Evolutionary conservation across 2,113 vertebrate genomes (phyloP).

Genomic region (Psittacula cyanocephala): DNA sequence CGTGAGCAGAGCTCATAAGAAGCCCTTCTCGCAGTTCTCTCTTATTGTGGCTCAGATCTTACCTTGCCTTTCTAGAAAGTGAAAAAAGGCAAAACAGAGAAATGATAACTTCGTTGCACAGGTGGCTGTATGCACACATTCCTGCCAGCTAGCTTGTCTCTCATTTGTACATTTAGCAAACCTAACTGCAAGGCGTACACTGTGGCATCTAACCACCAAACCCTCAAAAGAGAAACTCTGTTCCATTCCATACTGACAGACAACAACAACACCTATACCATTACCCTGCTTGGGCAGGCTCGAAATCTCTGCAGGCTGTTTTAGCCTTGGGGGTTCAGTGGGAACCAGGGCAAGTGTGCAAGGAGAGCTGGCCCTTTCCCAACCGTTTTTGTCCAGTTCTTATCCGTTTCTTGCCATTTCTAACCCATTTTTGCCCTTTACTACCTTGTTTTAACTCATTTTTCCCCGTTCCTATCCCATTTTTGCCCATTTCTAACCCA

Average conservation of each 20-base stretch:
- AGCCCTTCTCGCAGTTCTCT: background rate
- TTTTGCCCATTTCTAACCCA: too few species aligned
- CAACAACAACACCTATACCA: background rate
- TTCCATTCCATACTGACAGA: background rate
- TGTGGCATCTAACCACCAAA: background rate
- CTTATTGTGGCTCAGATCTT: background rate
- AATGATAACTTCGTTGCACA: background rate
- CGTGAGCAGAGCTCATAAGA: background rate
- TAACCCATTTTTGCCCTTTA: too few species aligned
- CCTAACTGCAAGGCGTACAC: background rate
- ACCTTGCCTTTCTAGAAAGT: background rate
- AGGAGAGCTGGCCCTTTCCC: background rate
- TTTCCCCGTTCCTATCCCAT: too few species aligned
- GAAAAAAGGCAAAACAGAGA: background rate
- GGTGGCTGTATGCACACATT: background rate
- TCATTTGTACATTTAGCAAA: background rate
- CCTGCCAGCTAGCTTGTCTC: background rate
- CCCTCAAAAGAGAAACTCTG: background rate
- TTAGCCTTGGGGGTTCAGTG: background rate
- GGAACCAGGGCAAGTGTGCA: fast-evolving
- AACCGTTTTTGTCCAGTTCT: too few species aligned
- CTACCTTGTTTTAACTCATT: too few species aligned
- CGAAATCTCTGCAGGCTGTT: background rate
- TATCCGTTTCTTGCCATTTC: too few species aligned
- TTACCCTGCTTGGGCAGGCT: fast-evolving